Evolutionary conservation across 2,888 invertebrate genomes (phyloP).

Genomic region (Campoplex capitator): DNA sequence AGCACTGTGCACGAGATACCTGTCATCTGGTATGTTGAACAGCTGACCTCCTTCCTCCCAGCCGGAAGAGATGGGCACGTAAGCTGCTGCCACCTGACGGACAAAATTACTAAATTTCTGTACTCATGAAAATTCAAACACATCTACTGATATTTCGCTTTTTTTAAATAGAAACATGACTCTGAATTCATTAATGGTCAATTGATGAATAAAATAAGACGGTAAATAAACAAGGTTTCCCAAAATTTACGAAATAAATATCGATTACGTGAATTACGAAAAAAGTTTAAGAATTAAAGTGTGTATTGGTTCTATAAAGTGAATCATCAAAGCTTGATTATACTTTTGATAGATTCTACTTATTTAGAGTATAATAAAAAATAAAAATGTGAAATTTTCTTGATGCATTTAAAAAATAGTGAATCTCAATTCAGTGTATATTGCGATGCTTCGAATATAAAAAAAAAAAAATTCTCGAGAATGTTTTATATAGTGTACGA

Average conservation of each 20-base stretch:
- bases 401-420: not conserved
- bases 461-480: not conserved
- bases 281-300: not conserved
- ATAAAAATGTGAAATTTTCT: not conserved
- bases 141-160: not conserved
- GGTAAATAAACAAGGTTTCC: not conserved
- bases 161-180: not conserved
- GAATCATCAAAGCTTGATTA: not conserved
- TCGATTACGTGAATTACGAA: not conserved
- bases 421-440: not conserved
- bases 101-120: not conserved
- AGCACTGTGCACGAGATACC: not conserved
- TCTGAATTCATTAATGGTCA: not conserved
- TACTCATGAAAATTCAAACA: not conserved
- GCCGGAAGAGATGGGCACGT: conserved; percentile 2
- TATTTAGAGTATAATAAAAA: not conserved
- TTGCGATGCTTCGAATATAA: not conserved
- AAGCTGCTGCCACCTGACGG: conserved; percentile 59
- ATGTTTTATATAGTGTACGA: not conserved
- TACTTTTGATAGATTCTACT: too few relatives aligned
- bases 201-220: not conserved
- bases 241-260: not conserved
- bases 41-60: not conserved
- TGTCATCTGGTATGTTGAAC: conserved; percentile 12
- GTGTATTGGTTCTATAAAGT: not conserved